phyloP scores from a whole-genome alignment of 2,797 vertebrate genomes.

The Dendrocincla tyrannina region DNA sequence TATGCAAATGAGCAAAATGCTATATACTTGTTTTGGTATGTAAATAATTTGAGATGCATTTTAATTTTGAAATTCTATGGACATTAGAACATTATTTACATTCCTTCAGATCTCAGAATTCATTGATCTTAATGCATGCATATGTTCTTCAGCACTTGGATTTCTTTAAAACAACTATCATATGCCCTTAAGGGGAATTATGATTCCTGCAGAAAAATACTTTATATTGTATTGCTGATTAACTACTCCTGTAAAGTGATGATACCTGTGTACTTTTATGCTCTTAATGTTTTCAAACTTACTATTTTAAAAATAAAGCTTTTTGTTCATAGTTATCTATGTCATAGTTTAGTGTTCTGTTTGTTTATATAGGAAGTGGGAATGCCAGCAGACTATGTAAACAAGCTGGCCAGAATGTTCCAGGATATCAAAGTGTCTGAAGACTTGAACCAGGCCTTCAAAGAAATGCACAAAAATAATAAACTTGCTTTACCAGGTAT shows the following conservation, averaged over 20 bases:
- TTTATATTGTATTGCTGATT: not conserved
- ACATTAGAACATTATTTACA: not conserved
- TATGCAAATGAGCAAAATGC: not conserved
- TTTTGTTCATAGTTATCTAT: constrained; percentile 1
- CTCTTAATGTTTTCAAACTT: not conserved
- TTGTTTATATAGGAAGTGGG: constrained; percentile 90
- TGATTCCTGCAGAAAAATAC: not conserved
- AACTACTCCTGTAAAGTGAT: not conserved
- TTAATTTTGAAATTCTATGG: not conserved
- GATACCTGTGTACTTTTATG: not conserved
- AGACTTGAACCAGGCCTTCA: constrained; percentile 97
- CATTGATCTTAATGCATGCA: not conserved
- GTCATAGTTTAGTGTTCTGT: not conserved
- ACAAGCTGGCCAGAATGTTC: constrained; percentile 98
- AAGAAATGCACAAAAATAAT: constrained; percentile 99
- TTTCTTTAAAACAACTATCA: not conserved
- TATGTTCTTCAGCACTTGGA: not conserved
- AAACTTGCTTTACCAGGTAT: constrained; percentile 95
- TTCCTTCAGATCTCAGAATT: not conserved
- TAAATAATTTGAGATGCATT: not conserved
- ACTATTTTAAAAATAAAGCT: not conserved
- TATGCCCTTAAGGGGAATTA: not conserved
- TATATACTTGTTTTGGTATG: not conserved
- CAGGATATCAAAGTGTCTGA: constrained; percentile 99
- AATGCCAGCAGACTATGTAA: constrained; percentile 98